A percentile compares a stretch with the other conserved stretches of the same genome.
Conservation (phyloP, 2,888 invertebrate species). For the Acrobasis suavella region DNA sequence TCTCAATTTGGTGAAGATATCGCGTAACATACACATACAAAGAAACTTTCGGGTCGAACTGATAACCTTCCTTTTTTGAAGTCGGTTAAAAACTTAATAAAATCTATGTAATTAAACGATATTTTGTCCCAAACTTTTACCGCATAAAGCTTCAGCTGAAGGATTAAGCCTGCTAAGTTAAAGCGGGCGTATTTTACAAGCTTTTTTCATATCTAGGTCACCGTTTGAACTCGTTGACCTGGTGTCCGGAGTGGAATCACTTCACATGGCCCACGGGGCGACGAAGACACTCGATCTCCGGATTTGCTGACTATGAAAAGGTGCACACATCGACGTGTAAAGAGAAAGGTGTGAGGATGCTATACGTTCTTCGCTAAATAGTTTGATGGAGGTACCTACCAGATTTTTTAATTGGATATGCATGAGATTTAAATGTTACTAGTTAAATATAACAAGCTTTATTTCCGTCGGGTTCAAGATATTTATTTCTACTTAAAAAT, state of each 20-base stretch:
- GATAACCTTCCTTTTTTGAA: no score
- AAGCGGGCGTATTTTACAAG: not conserved
- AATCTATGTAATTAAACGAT: no score
- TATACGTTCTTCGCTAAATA: not conserved
- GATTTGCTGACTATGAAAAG: slow-evolving; percentile 17
- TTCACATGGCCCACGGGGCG: slow-evolving; percentile 44
- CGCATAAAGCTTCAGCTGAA: not conserved
- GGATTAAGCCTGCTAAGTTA: not conserved
- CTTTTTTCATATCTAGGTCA: slow-evolving; percentile 17
- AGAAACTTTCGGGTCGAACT: no score
- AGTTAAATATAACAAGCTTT: no score
- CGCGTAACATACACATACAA: no score
- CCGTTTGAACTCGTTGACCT: slow-evolving; percentile 52
- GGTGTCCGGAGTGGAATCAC: slow-evolving; percentile 48
- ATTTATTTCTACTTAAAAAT: no score
- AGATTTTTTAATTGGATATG: no score
- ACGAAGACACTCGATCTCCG: slow-evolving; percentile 10
- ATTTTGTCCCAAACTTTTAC: not conserved
- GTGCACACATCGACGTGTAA: slow-evolving; percentile 1
- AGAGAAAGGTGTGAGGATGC: not conserved
- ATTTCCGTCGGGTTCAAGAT: no score
- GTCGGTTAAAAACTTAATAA: no score
- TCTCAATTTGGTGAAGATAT: no score
- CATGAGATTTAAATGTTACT: no score
- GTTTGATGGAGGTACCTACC: no score